Base-by-base conservation (phyloP, 1,140 invertebrate species). In the Hermetia illucens region DNA sequence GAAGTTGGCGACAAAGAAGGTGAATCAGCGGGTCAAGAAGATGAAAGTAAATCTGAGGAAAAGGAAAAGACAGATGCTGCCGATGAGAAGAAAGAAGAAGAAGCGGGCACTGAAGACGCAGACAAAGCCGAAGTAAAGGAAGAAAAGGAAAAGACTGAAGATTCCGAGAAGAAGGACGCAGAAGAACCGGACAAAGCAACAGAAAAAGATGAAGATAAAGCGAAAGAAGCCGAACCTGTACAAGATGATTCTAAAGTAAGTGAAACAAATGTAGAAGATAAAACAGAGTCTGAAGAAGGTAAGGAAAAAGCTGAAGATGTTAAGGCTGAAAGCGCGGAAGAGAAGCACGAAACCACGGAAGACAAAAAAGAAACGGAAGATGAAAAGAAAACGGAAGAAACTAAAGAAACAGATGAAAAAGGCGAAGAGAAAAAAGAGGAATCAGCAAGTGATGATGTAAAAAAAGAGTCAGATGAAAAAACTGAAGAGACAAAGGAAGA, bases 1-100 rank as follows among this genome's bases (percentile, higher is more conserved):
- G 56, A 61, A 16, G 51, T 45, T 9, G 44, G 46, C 6, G 38
- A 45, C 19, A 48, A 55, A 34, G 42, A 56, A 44, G 42, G 39
- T 22, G 46, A 51, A 4, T 47, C 56, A 19, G 34, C 9, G 25
- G 17, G 27, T 32, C 13, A 19, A 22, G 31, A 34, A 18, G 31
- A 34, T 9, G 39, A 35, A n/a, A n/a, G n/a, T n/a, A n/a, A n/a
- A n/a, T n/a, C n/a, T n/a, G n/a, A n/a, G n/a, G n/a, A 56, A 44
- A 43, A 40, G 21, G 46, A 51, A 4, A 47, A 58, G 16, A 30
- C 9, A 30, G 17, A 27, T 32, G 20, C 32, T 18, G 31, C 22
- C 19, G 31, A 34, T 9, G 39, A 35, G n/a, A n/a, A n/a, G n/a
- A n/a, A n/a, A n/a, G n/a, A n/a, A n/a, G 29, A n/a, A n/a, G n/a